Evolutionary conservation across 2,797 vertebrate genomes (phyloP).

Genomic region (Acrossocheilus wenchowensis): DNA sequence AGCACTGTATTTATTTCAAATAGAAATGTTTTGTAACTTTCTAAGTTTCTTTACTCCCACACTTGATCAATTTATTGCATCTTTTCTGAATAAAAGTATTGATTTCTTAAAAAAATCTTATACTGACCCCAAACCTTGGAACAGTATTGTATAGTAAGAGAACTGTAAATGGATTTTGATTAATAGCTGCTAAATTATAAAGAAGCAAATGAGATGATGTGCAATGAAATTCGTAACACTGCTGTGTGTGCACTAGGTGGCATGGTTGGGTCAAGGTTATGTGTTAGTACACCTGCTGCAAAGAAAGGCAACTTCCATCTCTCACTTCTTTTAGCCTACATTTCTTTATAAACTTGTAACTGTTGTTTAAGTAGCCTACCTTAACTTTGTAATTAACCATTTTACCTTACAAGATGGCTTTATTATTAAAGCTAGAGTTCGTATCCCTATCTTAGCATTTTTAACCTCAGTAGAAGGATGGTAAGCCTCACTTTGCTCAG

Average conservation of each 20-base stretch:
- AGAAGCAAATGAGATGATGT: not conserved
- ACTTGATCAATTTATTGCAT: not conserved
- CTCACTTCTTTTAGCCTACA: not conserved
- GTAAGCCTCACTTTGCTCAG: not conserved
- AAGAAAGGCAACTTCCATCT: not conserved
- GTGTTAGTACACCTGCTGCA: not conserved
- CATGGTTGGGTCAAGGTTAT: conserved; percentile 14
- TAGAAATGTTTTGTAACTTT: not conserved
- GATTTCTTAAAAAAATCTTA: not conserved
- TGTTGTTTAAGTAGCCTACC: not conserved
- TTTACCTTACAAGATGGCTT: not conserved
- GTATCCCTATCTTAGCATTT: not conserved
- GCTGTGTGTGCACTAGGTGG: conserved; percentile 26
- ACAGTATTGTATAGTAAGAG: not conserved
- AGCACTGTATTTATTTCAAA: not conserved
- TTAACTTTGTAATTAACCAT: not conserved
- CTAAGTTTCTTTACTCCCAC: not conserved
- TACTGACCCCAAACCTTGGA: not conserved
- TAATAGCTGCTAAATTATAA: not conserved
- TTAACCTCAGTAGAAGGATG: not conserved
- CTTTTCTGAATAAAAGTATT: not conserved
- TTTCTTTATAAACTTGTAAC: not conserved
- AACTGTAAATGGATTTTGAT: not conserved
- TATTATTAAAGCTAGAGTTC: not conserved
- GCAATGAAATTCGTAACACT: not conserved